phyloP scores from a whole-genome alignment of 1,140 invertebrate species.

The Lepidurus packardi region DNA sequence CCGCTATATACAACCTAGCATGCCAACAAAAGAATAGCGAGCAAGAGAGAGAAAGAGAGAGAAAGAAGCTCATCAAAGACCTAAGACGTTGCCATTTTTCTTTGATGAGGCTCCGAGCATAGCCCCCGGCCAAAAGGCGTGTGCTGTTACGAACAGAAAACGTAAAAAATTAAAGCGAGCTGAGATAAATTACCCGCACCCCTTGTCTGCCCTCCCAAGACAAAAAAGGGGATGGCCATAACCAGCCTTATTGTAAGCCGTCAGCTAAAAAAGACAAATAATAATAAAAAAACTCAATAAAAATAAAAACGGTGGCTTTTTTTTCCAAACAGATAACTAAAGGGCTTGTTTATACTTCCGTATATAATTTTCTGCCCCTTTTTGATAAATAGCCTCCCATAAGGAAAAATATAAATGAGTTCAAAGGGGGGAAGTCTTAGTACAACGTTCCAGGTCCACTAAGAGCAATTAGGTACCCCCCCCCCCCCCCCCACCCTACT shows the following conservation, averaged over 20 bases:
- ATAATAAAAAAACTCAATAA: neutral
- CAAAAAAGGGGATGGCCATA: neutral
- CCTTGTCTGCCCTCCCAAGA: neutral
- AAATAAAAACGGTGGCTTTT: no score
- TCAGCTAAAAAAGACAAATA: neutral
- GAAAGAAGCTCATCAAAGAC: conserved; percentile 9
- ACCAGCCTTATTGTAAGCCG: no score
- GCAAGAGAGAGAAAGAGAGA: neutral
- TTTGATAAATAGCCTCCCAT: no score
- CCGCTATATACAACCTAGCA: neutral
- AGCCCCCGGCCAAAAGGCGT: neutral
- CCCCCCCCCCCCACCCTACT: no score
- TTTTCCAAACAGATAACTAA: no score
- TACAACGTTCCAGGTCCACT: no score
- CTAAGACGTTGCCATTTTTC: conserved; percentile 5
- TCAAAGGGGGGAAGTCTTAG: no score
- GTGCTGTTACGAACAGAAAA: neutral
- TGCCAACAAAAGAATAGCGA: neutral
- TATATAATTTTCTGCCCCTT: no score
- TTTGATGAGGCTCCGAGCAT: neutral
- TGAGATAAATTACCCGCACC: conserved; percentile 8
- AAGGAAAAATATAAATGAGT: no score
- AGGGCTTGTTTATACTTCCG: no score
- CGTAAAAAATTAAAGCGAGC: neutral
- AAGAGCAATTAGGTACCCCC: no score